Percentiles rank a stretch among this genome's conserved stretches.
Conservation (phyloP, 2,113 vertebrate genomes). For the Eretmochelys imbricata region DNA sequence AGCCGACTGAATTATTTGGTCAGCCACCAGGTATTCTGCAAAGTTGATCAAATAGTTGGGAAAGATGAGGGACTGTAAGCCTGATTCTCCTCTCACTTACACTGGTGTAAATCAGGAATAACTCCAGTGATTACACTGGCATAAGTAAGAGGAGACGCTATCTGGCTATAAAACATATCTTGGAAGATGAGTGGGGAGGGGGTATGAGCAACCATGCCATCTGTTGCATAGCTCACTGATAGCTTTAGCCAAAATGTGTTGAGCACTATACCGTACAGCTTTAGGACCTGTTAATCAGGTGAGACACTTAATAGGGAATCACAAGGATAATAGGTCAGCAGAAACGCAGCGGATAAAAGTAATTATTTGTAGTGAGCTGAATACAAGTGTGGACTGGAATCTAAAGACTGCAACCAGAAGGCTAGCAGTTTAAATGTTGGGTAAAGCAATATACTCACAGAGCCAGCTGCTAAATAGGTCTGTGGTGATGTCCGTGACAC, state of each 20-base stretch:
- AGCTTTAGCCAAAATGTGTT: not conserved
- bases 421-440: not conserved
- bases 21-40: not conserved
- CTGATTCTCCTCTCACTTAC: not conserved
- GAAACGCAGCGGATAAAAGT: not conserved
- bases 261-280: rapidly evolving
- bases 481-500: not conserved
- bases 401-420: not conserved
- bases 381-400: not conserved
- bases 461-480: not conserved
- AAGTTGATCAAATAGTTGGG: not conserved
- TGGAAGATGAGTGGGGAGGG: not conserved
- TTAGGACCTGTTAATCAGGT: not conserved
- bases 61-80: not conserved
- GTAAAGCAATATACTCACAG: not conserved
- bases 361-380: not conserved
- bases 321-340: not conserved
- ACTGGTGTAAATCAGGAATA: not conserved
- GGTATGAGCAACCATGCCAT: not conserved
- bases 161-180: not conserved
- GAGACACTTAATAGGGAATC: not conserved
- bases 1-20: not conserved
- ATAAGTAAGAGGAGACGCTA: not conserved
- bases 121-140: not conserved
- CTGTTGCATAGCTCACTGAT: not conserved